Evolutionary conservation across 2,888 invertebrate species (phyloP), one percentile per base, ranked within the genome.

Genomic region (Orthosia gracilis): DNA sequence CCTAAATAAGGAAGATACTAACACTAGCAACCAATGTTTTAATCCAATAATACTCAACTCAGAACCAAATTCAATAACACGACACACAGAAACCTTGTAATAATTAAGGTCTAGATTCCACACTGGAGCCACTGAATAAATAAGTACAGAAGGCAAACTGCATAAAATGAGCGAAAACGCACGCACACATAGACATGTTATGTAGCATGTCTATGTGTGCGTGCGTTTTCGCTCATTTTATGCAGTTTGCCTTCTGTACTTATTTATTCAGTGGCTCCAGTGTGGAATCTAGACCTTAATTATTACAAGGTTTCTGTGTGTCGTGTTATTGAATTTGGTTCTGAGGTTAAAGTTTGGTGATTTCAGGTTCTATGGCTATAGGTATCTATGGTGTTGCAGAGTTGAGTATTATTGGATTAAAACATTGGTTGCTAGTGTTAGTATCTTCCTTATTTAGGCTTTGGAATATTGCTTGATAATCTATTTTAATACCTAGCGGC

Each of bases 31-130:
- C 7, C 18, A 40, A 49, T 23, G n/a, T 54, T 23, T 54, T 23
- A 69, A 31, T 23, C 40, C 21, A 1, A 57, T 21, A 55, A 55
- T 31, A 73, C 17, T 23, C 5, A 31, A 50, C 17, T 17, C 23
- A 0, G 31, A 4, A 17, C 47, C 26, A 26, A 3, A n/a, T n/a
- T n/a, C 26, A 26, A 26, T 3, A 26, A 2, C 26, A 26, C 26
- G 3, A 26, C 26, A 26, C 76, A 54, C 65, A 5, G 80, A 71
- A 71, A 68, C 26, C 47, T 63, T 55, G 63, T 83, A 58, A 54
- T 63, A 65, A 73, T 79, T 73, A 67, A 72, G 66, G 58, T 23
- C 62, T 83, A 67, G 81, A 69, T 31, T 69, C 45, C 40, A 57
- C 21, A 55, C 50, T 7, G n/a, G n/a, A 26, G 13, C 40, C 49